Percentiles rank a stretch among this genome's conserved stretches.
These are phyloP conservation scores for Zapus hudsonius DNA, from an alignment of 2,113 vertebrate species.

Conservation along the genomic window DNA sequence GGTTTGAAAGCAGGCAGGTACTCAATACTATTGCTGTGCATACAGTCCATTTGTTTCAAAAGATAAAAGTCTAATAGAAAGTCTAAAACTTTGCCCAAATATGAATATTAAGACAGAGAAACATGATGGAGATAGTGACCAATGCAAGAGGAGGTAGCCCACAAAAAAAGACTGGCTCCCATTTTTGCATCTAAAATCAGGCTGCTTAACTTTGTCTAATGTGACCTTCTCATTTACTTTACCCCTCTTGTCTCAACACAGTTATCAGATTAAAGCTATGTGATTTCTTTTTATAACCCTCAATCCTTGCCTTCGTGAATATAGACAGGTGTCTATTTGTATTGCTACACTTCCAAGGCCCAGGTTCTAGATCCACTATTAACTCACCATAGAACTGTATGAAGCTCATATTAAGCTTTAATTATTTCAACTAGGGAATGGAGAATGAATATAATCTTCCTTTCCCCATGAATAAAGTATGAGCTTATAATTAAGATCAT, in stretches of 20 bases:
- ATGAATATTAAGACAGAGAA: neutral
- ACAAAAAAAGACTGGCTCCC: neutral
- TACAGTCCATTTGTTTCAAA: neutral
- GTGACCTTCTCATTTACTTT: neutral
- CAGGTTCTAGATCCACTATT: neutral
- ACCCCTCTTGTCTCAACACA: neutral
- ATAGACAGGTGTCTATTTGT: neutral
- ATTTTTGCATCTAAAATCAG: neutral
- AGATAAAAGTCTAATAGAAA: neutral
- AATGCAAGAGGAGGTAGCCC: neutral
- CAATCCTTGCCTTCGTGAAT: neutral
- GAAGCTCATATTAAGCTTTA: neutral
- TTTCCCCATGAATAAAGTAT: neutral
- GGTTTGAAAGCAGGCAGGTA: neutral
- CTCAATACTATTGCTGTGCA: neutral
- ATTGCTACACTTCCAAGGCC: neutral
- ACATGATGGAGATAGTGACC: neutral
- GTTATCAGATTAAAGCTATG: neutral
- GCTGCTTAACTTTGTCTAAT: neutral
- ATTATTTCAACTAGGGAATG: neutral
- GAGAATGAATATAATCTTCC: neutral
- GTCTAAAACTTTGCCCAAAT: neutral
- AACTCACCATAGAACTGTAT: neutral
- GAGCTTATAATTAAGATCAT: neutral
- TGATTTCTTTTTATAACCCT: neutral